These are phyloP conservation scores for Notothenia rossii DNA, from an alignment of 2,113 vertebrate genomes.

Conservation along the genomic window DNA sequence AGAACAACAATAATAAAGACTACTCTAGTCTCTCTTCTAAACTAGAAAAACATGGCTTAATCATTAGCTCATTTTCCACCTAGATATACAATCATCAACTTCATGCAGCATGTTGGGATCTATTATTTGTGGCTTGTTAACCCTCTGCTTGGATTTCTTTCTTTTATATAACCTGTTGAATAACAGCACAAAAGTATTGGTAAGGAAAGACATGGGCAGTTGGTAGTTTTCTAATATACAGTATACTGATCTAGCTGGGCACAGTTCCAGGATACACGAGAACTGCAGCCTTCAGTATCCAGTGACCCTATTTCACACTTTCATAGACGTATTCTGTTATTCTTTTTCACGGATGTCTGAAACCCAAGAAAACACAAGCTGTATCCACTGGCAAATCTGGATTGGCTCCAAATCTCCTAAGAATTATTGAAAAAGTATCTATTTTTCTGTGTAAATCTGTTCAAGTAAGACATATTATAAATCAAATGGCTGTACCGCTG, in stretches of 20 bases:
- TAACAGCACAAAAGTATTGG: not conserved
- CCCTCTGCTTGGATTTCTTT: not conserved
- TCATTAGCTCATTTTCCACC: not conserved
- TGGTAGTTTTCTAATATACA: not conserved
- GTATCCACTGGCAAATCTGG: not conserved
- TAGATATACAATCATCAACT: not conserved
- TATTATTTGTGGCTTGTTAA: not conserved
- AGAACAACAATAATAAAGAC: too few relatives aligned
- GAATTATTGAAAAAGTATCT: not conserved
- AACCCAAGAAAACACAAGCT: not conserved
- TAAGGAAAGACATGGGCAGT: not conserved
- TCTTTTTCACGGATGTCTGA: not conserved
- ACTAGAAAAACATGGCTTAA: too few relatives aligned
- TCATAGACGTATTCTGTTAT: not conserved
- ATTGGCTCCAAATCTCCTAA: not conserved
- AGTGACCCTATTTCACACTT: not conserved
- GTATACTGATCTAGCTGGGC: not conserved
- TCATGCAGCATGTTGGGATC: not conserved
- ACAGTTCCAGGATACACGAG: not conserved
- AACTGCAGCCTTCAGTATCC: not conserved
- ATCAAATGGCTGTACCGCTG: constrained; percentile 4
- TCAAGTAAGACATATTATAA: constrained; percentile 4
- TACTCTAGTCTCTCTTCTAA: too few relatives aligned
- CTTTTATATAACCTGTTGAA: not conserved
- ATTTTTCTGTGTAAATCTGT: not conserved